Conservation (phyloP, 2,888 invertebrate species). For the Plebejus argus region DNA sequence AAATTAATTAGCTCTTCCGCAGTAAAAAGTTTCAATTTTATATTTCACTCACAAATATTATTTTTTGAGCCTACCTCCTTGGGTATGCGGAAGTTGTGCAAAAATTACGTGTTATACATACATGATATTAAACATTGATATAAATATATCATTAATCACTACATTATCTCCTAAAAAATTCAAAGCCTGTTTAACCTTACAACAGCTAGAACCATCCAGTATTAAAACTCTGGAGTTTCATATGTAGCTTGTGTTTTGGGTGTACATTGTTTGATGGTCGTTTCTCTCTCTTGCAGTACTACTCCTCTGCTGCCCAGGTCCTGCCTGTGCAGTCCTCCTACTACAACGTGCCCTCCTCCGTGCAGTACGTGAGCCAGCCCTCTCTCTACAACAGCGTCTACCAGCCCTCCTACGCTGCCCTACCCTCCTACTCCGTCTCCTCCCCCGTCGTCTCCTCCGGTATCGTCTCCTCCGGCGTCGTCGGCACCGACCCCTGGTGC, state of each 20-base stretch:
- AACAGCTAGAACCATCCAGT: background rate
- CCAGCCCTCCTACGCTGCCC: background rate
- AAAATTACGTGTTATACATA: background rate
- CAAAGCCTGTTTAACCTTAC: background rate
- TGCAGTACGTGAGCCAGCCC: conserved; percentile 32
- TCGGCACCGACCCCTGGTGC: conserved; percentile 26
- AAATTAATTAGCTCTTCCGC: background rate
- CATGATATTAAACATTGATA: background rate
- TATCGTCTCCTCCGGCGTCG: conserved; percentile 8
- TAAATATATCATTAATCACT: background rate
- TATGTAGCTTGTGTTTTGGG: background rate
- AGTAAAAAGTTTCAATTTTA: background rate
- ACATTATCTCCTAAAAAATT: background rate
- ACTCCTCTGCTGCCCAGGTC: background rate
- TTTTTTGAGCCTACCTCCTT: background rate
- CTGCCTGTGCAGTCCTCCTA: conserved; percentile 19
- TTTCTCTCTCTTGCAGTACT: conserved; percentile 11
- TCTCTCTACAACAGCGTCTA: conserved; percentile 2
- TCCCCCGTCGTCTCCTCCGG: background rate
- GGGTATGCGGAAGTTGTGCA: background rate
- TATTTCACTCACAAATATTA: background rate
- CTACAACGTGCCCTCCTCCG: conserved; percentile 13
- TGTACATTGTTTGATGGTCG: background rate
- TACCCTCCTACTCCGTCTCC: background rate
- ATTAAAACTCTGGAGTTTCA: background rate